Conservation (phyloP, 1,140 invertebrate genomes). For the Lepidurus packardi region DNA sequence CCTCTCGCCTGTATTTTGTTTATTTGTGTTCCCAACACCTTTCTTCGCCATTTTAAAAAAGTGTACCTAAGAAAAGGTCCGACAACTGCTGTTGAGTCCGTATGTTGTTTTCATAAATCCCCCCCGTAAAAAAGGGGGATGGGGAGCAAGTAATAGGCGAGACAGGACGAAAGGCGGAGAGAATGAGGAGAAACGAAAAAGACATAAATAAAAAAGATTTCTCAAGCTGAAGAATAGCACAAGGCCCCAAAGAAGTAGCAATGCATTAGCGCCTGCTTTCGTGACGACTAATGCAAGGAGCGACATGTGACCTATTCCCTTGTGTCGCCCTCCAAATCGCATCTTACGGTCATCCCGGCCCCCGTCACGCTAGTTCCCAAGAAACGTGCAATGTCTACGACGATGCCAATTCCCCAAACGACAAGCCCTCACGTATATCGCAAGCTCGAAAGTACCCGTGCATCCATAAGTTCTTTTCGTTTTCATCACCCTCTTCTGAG, state of each 20-base stretch:
- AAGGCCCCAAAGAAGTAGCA: neutral
- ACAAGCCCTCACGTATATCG: conserved; percentile 12
- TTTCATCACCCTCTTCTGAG: conserved; percentile 12
- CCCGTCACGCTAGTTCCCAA: neutral
- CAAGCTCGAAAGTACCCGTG: neutral
- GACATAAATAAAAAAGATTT: neutral
- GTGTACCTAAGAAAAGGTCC: neutral
- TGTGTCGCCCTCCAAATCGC: conserved; percentile 1
- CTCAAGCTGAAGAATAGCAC: neutral
- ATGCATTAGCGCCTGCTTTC: neutral
- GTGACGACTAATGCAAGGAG: conserved; percentile 8
- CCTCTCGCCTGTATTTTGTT: neutral
- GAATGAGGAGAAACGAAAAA: neutral
- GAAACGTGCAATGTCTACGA: conserved; percentile 14
- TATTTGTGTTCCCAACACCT: neutral
- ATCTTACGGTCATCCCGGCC: neutral
- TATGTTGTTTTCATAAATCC: neutral
- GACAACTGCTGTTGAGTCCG: neutral
- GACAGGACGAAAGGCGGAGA: neutral
- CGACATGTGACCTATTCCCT: neutral
- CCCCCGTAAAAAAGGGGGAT: neutral
- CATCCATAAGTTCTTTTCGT: neutral
- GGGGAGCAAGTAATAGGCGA: neutral
- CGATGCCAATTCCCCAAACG: conserved; percentile 16
- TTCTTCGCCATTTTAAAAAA: neutral